Conservation (phyloP, 2,113 vertebrate genomes). For the Silurus asotus region DNA sequence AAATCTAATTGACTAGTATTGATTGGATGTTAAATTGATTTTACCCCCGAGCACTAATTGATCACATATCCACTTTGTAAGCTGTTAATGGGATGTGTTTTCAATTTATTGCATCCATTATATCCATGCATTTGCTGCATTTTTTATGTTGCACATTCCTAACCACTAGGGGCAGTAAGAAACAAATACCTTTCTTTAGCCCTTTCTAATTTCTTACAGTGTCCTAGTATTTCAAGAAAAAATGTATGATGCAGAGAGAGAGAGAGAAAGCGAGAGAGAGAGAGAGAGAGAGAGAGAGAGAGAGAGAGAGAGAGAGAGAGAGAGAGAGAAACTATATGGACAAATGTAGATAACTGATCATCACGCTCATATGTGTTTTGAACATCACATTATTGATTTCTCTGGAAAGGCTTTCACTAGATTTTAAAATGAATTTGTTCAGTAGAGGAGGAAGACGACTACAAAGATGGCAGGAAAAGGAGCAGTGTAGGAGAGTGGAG, state of each 20-base stretch:
- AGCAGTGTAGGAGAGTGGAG: no score
- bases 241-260: neutral
- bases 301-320: no score
- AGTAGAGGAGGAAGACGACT: no score
- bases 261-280: no score
- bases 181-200: no score
- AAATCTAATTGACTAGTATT: neutral
- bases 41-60: neutral
- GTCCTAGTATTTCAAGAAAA: neutral
- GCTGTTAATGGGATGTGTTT: neutral
- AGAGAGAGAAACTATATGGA: no score
- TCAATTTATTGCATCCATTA: neutral
- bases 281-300: no score
- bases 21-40: neutral
- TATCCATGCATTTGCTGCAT: neutral
- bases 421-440: no score
- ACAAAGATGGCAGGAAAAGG: no score
- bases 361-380: no score
- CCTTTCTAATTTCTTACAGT: neutral
- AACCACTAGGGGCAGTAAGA: neutral
- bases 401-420: neutral
- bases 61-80: neutral
- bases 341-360: no score
- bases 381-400: neutral
- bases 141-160: neutral